Evolutionary conservation across 2,113 vertebrate genomes (phyloP).

Genomic region (Choloepus hoffmanni): DNA sequence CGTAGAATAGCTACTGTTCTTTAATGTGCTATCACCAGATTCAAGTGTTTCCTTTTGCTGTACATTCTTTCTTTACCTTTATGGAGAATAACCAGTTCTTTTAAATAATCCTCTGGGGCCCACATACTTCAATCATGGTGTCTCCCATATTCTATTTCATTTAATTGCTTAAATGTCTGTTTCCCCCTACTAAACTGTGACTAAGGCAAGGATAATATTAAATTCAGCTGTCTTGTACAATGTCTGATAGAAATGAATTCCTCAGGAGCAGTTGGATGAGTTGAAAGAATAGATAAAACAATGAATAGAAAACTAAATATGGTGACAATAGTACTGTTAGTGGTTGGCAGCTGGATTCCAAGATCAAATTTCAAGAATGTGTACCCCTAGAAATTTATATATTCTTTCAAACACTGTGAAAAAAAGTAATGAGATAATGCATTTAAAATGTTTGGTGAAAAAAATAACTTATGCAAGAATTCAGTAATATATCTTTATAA

Average conservation of each 20-base stretch:
- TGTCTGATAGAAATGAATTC: neutral
- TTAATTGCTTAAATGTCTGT: neutral
- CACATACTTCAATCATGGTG: neutral
- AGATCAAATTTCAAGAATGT: neutral
- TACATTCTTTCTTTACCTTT: neutral
- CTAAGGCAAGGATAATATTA: neutral
- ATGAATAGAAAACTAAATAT: neutral
- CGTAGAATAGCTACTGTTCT: neutral
- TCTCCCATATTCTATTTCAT: neutral
- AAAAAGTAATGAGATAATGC: neutral
- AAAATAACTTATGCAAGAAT: neutral
- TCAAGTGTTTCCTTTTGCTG: neutral
- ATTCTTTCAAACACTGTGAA: neutral
- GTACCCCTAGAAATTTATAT: neutral
- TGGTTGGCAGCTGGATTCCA: neutral
- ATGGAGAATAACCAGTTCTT: neutral
- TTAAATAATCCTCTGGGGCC: rapidly evolving
- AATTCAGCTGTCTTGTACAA: neutral
- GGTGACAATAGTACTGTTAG: neutral
- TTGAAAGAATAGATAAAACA: neutral
- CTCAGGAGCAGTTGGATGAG: neutral
- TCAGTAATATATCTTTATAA: neutral
- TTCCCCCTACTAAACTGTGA: neutral
- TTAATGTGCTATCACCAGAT: neutral
- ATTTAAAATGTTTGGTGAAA: neutral